Base-by-base conservation (phyloP, 1,140 invertebrate genomes). In the Drosophila serrata region DNA sequence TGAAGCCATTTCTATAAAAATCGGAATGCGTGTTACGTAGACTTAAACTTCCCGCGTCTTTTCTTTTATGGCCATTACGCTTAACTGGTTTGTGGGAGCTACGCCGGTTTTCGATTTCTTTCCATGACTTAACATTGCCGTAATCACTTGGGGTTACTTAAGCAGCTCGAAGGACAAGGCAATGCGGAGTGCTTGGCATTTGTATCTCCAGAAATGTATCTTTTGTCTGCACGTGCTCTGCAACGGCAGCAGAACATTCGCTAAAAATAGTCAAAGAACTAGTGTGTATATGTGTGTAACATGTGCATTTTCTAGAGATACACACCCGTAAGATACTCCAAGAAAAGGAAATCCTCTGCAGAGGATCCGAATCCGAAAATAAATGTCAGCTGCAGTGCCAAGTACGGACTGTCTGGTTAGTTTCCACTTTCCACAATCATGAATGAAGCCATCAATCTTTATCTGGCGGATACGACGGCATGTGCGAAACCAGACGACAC, bases 391-490 rank as follows among this genome's bases (percentile, higher is more conserved):
- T 72, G 46, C 19, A 31, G 27, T 43, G n/a, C 31, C 12, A 17
- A 58, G 51, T 48, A 45, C 7, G 24, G 45, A 17, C 31, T 29
- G 65, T 67, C 62, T 69, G 65, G 22, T 35, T 49, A 57, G 46
- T 53, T 61, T 51, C 37, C 46, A n/a, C 33, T 11, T 59, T n/a
- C 37, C 29, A 31, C 27, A 40, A 37, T 27, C 40, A 74, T 74
- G 70, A 74, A 74, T 74, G 70, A 74, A 74, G 24, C 27, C 39
- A 51, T 51, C 29, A 58, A 59, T 72, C 43, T 49, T n/a, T 70
- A 85, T 86, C 79, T 81, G 40, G 58, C 58, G 69, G 68, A 87
- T 65, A 86, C 68, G 80, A 56, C 51, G 81, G 49, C 82, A 79
- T 86, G 75, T 86, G 82, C 56, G 19, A 59, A 58, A 6, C 35